phyloP scores from a whole-genome alignment of 2,797 vertebrate genomes.

The Peromyscus attwateri region DNA sequence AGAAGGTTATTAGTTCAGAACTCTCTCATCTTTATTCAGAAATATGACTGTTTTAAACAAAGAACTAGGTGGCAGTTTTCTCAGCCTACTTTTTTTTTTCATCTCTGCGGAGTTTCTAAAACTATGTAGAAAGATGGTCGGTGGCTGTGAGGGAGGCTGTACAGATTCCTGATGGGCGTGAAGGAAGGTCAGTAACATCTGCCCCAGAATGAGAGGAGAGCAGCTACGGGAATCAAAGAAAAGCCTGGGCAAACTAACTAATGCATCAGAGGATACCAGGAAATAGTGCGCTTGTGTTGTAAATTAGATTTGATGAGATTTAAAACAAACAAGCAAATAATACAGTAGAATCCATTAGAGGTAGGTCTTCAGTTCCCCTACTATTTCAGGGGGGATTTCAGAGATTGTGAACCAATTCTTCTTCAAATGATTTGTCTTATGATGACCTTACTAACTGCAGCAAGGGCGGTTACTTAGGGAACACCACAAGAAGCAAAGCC shows the following conservation, averaged over 20 bases:
- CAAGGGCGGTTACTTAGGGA: not conserved
- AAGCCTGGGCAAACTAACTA: not conserved
- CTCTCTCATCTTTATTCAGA: constrained; percentile 55
- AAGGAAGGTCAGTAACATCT: not conserved
- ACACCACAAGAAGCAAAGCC: not conserved
- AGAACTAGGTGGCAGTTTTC: constrained; percentile 16
- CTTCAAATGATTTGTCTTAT: not conserved
- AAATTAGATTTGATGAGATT: constrained; percentile 60
- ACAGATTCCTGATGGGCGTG: not conserved
- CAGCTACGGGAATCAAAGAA: not conserved
- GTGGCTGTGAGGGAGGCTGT: not conserved
- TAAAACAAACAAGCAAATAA: constrained; percentile 1
- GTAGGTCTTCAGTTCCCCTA: not conserved
- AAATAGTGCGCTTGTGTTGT: constrained; percentile 13
- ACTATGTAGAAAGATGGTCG: not conserved
- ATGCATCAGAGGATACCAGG: not conserved
- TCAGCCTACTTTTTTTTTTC: not conserved
- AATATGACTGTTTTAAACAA: constrained; percentile 38
- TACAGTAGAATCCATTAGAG: not conserved
- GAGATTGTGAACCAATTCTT: not conserved
- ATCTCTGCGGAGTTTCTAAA: not conserved
- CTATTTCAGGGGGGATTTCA: not conserved
- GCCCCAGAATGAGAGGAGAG: not conserved
- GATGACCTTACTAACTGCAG: not conserved
- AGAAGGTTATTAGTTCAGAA: constrained; percentile 24